Base-by-base conservation (phyloP, 2,797 vertebrate genomes). In the Trachurus trachurus region DNA sequence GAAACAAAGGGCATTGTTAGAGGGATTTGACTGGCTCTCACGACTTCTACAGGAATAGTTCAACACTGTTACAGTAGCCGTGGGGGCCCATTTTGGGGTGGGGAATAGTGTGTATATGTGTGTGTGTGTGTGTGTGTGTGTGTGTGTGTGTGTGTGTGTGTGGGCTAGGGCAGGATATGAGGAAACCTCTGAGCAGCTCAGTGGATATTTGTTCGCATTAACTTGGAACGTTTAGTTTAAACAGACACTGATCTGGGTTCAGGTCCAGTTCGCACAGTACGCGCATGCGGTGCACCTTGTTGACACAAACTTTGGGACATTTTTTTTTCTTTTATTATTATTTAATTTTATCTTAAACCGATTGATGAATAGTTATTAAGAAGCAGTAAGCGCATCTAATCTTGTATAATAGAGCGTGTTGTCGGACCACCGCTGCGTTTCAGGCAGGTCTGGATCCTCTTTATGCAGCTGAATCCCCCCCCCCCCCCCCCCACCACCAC, bases 141-240 rank as follows among this genome's bases (percentile, higher is more conserved):
- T 70, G 71, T 74, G 71, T 66, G 3, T 63, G 67, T 72, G 19
- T 66, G 57, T 60, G 81, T 89, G 88, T 87, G 92, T 91, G 93
- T 86, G 91, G 85, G 85, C 87, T 37, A 12, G 57, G 68, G 86
- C 92, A 93, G 93, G 93, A 94, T 92, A 94, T 94, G 90, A 94
- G 83, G 79, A 92, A 92, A 92, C 91, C 78, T 93, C 83, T 47
- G 80, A 87, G 85, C 90, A 73, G 82, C 87, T 90, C 88, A 76
- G 65, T 92, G 91, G 90, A 92, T 93, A 90, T 94, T 94, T 94
- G 87, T 92, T 87, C 85, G 73, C 74, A 91, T 94, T 93, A 94
- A 92, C 85, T 91, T 89, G 81, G 92, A 94, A 90, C 87, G 70
- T 91, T 92, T 88, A 82, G 86, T 93, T 94, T 93, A 93, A 94